A percentile compares a stretch with the other conserved stretches of the same genome.
These are phyloP conservation scores for Otis tarda DNA, from an alignment of 2,113 vertebrate species.

Conservation along the genomic window DNA sequence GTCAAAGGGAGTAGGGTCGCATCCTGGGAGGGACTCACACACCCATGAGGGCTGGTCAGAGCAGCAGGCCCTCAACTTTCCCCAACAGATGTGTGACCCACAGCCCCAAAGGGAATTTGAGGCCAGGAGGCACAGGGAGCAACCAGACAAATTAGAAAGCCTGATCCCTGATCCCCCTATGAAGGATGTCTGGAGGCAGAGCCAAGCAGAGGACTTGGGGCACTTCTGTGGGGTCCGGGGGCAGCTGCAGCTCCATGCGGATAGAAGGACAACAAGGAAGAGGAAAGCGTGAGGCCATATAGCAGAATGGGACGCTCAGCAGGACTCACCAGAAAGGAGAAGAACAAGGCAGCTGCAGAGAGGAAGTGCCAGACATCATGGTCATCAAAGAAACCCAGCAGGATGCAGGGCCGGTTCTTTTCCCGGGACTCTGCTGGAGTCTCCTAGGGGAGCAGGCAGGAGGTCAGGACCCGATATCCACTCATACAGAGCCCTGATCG, in stretches of 20 bases:
- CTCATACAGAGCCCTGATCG: background rate
- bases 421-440: slow-evolving; percentile 80
- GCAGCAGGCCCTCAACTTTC: background rate
- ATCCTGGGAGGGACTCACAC: background rate
- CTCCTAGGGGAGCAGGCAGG: slow-evolving; percentile 55
- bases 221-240: background rate
- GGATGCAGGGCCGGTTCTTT: slow-evolving; percentile 76
- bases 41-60: background rate
- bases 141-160: background rate
- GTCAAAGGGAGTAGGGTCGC: background rate
- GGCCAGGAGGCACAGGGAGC: background rate
- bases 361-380: slow-evolving; percentile 85
- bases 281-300: background rate
- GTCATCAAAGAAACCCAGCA: slow-evolving; percentile 81
- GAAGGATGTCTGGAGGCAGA: background rate
- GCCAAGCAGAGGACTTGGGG: background rate
- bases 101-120: background rate
- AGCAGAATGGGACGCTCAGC: background rate
- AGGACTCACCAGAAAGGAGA: slow-evolving; percentile 82
- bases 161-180: background rate
- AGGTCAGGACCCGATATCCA: background rate
- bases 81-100: background rate
- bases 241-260: background rate
- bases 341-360: slow-evolving; percentile 80
- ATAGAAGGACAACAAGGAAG: background rate